These are phyloP conservation scores for Drepanosiphum platanoidis DNA, from an alignment of 2,888 invertebrate species.

Conservation along the genomic window DNA sequence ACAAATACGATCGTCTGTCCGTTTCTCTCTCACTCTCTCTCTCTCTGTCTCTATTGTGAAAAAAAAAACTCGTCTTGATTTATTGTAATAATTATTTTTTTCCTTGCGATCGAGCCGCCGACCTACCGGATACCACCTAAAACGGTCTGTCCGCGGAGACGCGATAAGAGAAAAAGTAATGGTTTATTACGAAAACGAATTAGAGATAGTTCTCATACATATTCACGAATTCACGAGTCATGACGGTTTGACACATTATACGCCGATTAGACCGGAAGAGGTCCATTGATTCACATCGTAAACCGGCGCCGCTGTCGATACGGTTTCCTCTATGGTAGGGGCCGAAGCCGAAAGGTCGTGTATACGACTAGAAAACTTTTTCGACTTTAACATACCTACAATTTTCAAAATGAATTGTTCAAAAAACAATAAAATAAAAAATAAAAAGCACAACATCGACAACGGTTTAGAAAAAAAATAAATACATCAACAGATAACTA, in stretches of 20 bases:
- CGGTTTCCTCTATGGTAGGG: slow-evolving; percentile 5
- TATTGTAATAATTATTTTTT: slow-evolving; percentile 29
- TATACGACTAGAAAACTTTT: slow-evolving; percentile 6
- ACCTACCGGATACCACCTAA: neutral
- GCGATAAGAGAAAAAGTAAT: slow-evolving; percentile 41
- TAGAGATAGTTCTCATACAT: slow-evolving; percentile 46
- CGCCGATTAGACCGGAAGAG: slow-evolving; percentile 45
- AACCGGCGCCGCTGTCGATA: slow-evolving; percentile 44
- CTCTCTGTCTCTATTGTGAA: neutral
- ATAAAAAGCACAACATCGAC: neutral
- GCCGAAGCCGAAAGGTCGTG: slow-evolving; percentile 27
- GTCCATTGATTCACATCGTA: slow-evolving; percentile 45
- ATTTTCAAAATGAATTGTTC: neutral
- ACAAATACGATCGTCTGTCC: slow-evolving; percentile 4
- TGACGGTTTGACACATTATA: slow-evolving; percentile 20
- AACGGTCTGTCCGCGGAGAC: neutral
- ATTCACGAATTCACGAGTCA: slow-evolving; percentile 11
- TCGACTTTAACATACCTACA: neutral
- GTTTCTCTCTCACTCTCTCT: no score
- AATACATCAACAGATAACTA: neutral
- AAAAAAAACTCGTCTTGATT: slow-evolving; percentile 32
- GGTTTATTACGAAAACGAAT: slow-evolving; percentile 22
- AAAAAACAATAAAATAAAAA: neutral
- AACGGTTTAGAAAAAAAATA: neutral
- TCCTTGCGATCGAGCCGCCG: neutral